A percentile compares a stretch with the other conserved stretches of the same genome.
Evolutionary conservation across 2,888 invertebrate species (phyloP).

Genomic region (Papilio elwesi): DNA sequence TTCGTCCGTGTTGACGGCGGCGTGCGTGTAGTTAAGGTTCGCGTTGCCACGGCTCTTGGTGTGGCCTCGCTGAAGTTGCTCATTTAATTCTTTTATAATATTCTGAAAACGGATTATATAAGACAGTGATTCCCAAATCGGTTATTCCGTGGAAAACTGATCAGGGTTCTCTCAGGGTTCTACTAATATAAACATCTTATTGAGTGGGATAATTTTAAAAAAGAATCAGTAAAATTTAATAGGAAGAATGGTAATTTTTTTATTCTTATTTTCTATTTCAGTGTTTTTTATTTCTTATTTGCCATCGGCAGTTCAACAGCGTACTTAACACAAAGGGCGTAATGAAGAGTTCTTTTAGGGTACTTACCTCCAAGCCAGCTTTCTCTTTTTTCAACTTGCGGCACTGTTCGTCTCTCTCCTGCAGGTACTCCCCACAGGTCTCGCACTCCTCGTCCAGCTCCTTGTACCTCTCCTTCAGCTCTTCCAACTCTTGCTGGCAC

Average conservation of each 20-base stretch:
- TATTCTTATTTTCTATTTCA: too few species aligned
- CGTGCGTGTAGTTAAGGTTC: constrained; percentile 55
- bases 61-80: constrained; percentile 51
- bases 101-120: constrained; percentile 50
- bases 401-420: constrained; percentile 70
- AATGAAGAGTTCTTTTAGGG: background rate
- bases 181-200: too few species aligned
- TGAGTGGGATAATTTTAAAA: too few species aligned
- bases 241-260: too few species aligned
- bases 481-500: constrained; percentile 69
- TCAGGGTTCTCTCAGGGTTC: too few species aligned
- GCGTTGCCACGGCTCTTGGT: constrained; percentile 45
- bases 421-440: constrained; percentile 68
- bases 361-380: constrained; percentile 61
- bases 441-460: constrained; percentile 81
- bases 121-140: too few species aligned
- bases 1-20: constrained; percentile 73
- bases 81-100: constrained; percentile 57
- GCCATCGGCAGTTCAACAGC: too few species aligned
- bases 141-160: too few species aligned
- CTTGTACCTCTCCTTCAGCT: constrained; percentile 67
- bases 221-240: too few species aligned
- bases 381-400: constrained; percentile 63
- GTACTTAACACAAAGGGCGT: too few species aligned
- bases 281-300: too few species aligned